Evolutionary conservation across 2,113 vertebrate species (phyloP), one percentile per base, ranked within the genome.

Genomic region (Eurypyga helias): DNA sequence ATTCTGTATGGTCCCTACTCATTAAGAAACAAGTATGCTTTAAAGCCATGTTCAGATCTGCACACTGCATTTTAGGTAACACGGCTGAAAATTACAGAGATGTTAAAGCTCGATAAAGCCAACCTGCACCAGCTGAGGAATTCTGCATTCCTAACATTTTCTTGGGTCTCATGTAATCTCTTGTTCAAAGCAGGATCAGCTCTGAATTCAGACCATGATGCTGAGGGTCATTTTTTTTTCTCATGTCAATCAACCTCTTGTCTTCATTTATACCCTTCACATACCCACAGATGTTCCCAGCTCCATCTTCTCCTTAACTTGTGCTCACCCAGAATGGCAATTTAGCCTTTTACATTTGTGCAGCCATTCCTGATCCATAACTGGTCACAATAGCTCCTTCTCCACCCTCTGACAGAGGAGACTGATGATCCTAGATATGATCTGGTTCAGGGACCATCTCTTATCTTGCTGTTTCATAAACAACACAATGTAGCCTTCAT

Each of bases 281-380:
- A 33, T 10, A 8, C 18, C 38, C 51, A 65, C 23, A 43, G 66
- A n/a, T 7, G 26, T 13, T 41, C 7, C 64, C 65, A 54, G 34
- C 26, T 87, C 55, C 61, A 41, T 8, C 21, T 46, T 67, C 60
- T 69, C 60, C 57, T 38, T 34, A 20, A 46, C 45, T 46, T 34
- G 13, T 13, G 20, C 28, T 85, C 75, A n/a, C 28, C 28, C 34
- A 8, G 33, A 77, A 34, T 11, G 34, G 17, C 26, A 49, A 20
- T 34, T 77, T 34, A 20, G 24, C 17, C 55, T 93, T 70, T 79
- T 26, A 15, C 46, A 60, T 60, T 43, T 9, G 10, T 15, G 4
- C 20, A 8, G 13, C 29, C 0, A 0, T 36, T 71, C 24, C 61
- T 33, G 10, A 4, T 9, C 31, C 16, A 4, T 52, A 52, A 34